Evolutionary conservation across 92 coral and sea anemone species (phyloP), one percentile per base, ranked within the genome.

Genomic region (Umimayanthus chanpuru): DNA sequence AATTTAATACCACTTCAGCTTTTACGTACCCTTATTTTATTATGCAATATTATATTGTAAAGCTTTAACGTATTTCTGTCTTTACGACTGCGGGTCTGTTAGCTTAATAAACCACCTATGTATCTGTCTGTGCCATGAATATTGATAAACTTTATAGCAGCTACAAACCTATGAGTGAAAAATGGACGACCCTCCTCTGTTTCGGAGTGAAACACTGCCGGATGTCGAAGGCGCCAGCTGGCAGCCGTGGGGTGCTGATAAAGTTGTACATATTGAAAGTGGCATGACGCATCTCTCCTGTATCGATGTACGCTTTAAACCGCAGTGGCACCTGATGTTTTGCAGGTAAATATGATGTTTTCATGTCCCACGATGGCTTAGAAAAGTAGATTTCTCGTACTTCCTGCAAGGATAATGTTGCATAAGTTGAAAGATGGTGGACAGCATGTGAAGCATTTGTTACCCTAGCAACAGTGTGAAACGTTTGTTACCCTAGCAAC

Each of bases 301-400:
- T 29, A 50, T 73, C 10, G 8, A 30, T 5, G 75, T 43, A 81
- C 15, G 39, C 41, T 8, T 86, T 81, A n/a, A 86, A 40, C 16
- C 90, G 81, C 11, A 94, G 53, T 47, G 95, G 93, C 29, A 93
- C 98, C 72, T 93, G 95, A 44, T 85, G 80, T 79, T 91, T 93
- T 65, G 88, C 30, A 23, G 49, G 47, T n/a, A 79, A 85, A 43
- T 88, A 73, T 29, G 94, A 95, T 11, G 94, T 85, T 26, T 28
- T 70, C 81, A 91, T 50, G 71, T 77, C 89, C 98, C 96, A 94
- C 28, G 77, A 78, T 44, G 94, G 96, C 78, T 88, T 91, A 21
- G 98, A 90, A 73, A 91, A 94, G 77, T 73, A 91, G n/a, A 79
- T 88, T 77, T 94, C 93, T 4, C 70, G 6, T 25, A 91, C 58